These are phyloP conservation scores for Oryzias celebensis DNA, from an alignment of 2,113 vertebrate species.

Conservation along the genomic window DNA sequence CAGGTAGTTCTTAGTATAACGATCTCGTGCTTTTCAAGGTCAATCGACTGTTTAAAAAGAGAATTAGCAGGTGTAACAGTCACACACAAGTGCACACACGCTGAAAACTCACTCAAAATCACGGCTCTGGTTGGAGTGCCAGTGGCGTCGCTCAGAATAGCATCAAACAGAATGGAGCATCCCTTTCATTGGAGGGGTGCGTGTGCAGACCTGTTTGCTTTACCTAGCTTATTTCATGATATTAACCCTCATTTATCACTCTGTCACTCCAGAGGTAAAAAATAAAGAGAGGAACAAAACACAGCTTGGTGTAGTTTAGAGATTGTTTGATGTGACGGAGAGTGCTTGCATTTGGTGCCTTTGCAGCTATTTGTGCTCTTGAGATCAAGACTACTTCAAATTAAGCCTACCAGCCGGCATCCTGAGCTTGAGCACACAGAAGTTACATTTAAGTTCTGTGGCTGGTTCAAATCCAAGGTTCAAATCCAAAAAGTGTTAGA, in stretches of 20 bases:
- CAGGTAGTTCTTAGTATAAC: not conserved
- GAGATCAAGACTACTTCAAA: not conserved
- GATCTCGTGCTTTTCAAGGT: conserved; percentile 8
- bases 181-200: conserved; percentile 32
- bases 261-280: conserved; percentile 54
- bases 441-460: too few species aligned
- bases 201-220: conserved; percentile 54
- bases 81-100: conserved; percentile 15
- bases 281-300: conserved; percentile 35
- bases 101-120: conserved; percentile 14
- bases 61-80: conserved; percentile 27
- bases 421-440: too few species aligned
- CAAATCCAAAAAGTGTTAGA: too few species aligned
- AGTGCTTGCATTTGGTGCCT: conserved; percentile 5
- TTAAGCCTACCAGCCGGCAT: not conserved
- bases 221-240: conserved; percentile 45
- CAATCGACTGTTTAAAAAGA: conserved; percentile 24
- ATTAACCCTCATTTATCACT: conserved; percentile 63
- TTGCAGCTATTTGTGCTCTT: not conserved
- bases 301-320: conserved; percentile 25
- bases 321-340: not conserved
- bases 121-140: conserved; percentile 40
- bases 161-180: conserved; percentile 50
- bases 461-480: too few species aligned
- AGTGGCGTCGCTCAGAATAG: conserved; percentile 50